Base-by-base conservation (phyloP, 2,113 vertebrate species). In the Poecilia latipinna region DNA sequence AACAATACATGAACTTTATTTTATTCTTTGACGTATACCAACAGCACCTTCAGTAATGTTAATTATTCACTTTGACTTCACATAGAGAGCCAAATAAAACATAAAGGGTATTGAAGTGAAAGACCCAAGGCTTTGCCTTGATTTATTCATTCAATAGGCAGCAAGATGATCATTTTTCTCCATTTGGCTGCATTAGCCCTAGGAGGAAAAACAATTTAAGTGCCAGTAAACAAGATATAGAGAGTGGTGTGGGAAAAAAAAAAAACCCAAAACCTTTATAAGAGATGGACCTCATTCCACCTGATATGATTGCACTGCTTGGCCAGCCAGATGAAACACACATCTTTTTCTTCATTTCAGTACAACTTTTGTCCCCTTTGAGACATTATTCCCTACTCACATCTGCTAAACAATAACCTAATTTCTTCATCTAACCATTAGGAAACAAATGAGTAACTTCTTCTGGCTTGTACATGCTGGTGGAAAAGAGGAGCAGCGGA, bases 111-210 rank as follows among this genome's bases (percentile, higher is more conserved):
- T 57, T 35, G 29, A 65, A 62, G 51, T 62, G 57, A 64, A 73
- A 69, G 65, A 79, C 61, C 51, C 35, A 70, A 67, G 60, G 70
- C 79, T 42, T 61, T 63, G 77, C 74, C 68, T 51, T 87, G 89
- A 91, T 93, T 83, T 78, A 90, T 88, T 80, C 71, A 68, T 80
- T 90, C 82, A 90, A 88, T 90, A 88, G 83, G 68, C 68, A 78
- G 70, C 28, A 17, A 11, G 64, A 31, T 12, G 37, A 70, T 80
- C 71, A 78, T 82, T 88, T 85, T 81, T 88, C 77, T 84, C 74
- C 39, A 82, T 89, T 84, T 78, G 72, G 60, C 28, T 64, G 26
- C 65, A 75, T 86, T 84, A 74, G 72, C 54, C 75, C 42, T 24
- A 0, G 51, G 77, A 73, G 87, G 76, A 61, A 82, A 82, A 77